Evolutionary conservation across 2,797 vertebrate genomes (phyloP).

Genomic region (Dendrocincla fuliginosa): DNA sequence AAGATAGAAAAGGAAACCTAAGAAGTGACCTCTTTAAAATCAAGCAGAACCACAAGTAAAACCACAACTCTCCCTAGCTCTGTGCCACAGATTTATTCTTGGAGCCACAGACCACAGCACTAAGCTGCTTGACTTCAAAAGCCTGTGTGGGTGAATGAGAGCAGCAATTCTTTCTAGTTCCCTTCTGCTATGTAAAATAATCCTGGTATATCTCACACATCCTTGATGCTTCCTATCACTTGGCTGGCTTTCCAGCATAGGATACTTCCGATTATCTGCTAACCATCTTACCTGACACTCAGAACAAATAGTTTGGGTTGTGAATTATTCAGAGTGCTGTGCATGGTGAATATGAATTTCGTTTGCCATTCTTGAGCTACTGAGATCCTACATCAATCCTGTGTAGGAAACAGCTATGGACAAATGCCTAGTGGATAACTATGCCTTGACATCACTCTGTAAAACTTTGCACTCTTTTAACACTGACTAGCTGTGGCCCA

Average conservation of each 20-base stretch:
- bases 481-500: background rate
- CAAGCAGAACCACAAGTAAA: background rate
- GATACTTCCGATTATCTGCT: background rate
- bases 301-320: background rate
- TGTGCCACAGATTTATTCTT: background rate
- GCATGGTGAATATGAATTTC: background rate
- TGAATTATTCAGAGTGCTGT: background rate
- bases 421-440: background rate
- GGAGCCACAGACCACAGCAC: background rate
- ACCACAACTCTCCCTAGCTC: background rate
- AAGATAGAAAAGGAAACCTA: background rate
- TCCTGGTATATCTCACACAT: background rate
- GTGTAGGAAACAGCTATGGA: background rate
- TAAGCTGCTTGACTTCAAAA: slow-evolving; percentile 6
- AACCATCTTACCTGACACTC: background rate
- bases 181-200: background rate
- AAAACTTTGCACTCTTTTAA: background rate
- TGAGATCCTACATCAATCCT: background rate
- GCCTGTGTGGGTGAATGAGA: background rate
- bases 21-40: background rate
- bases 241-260: background rate
- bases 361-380: background rate
- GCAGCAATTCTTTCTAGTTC: background rate
- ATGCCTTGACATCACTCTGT: background rate
- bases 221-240: background rate